Evolutionary conservation across 2,888 invertebrate species (phyloP), one percentile per base, ranked within the genome.

Genomic region (Alcis repandata): DNA sequence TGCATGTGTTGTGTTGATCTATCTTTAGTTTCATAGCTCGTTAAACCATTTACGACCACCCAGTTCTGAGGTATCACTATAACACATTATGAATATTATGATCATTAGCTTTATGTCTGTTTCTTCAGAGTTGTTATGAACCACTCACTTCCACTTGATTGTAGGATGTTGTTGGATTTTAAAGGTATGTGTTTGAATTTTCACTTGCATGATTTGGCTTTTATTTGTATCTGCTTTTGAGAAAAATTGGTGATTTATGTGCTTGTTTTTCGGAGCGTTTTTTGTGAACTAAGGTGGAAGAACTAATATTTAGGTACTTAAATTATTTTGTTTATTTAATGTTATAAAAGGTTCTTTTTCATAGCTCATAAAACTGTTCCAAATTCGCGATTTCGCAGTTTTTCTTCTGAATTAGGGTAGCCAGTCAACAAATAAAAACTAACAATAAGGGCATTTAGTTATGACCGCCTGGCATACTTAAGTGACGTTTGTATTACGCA

Each of bases 61-160:
- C 48, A 27, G 45, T 32, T 32, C 15, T 46, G 22, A 19, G 22
- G 17, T 41, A 46, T 41, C 46, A 52, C 48, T 59, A 22, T 32
- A 40, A n/a, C 54, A 64, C 59, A n/a, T n/a, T n/a, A n/a, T n/a
- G n/a, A n/a, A n/a, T n/a, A 59, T 59, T 20, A 59, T 54, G 32
- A 59, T 56, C 49, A 56, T 59, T 53, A 43, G 22, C 15, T 63
- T 53, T 49, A 49, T 49, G 54, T 59, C 7, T 38, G 22, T 45
- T 57, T 57, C 45, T 33, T 53, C 59, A 51, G 51, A 63, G 46
- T 41, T 48, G 36, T 53, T 63, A 38, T 19, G 10, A 13, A 20
- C 20, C 45, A 63, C 52, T 52, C 46, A 51, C n/a, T n/a, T n/a
- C n/a, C n/a, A n/a, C n/a, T 63, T 51, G 54, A 45, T n/a, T 15